Evolutionary conservation across 2,797 vertebrate species (phyloP), one percentile per base, ranked within the genome.

Genomic region (Carduelis carduelis): DNA sequence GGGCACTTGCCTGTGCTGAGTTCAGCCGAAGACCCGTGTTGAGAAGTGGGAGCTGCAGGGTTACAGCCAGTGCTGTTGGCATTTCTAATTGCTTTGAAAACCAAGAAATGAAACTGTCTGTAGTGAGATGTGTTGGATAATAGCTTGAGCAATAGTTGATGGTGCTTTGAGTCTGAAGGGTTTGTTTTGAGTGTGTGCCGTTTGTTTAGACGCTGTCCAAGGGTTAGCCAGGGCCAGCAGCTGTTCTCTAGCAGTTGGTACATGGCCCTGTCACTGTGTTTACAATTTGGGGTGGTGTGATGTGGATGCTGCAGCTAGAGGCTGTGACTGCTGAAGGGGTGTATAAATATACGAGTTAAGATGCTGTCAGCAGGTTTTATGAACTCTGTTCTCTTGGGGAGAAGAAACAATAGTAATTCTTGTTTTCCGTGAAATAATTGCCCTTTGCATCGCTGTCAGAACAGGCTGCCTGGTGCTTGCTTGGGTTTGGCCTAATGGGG

Each of bases 231-330:
- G 72, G 57, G 56, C 1, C 16, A 49, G 3, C 41, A 75, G 80
- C 55, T 85, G 44, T 23, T 69, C 22, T 16, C 24, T 30, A 43
- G 61, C 61, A 41, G 30, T 9, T 55, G 27, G 47, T 5, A 4
- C 34, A 1, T 1, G 26, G 18, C 3, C 11, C 32, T 74, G 47
- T 0, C 3, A 3, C 30, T 37, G 59, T 7, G 26, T 35, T 52
- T 26, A 14, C 13, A 39, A 19, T 52, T 46, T 39, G 39, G 59
- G 14, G 11, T 18, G 35, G 13, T 35, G 34, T 1, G 0, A 9
- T 3, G 30, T 6, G 34, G 37, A 7, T 4, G 23, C n/a, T 60
- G 2, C 50, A 46, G 1, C 46, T 13, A 3, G 50, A 74, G 71
- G 7, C 22, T 34, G 21, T 44, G 18, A 1, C 26, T 11, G 50